These are phyloP conservation scores for Synergus japonicus DNA, from an alignment of 2,888 invertebrate genomes.

Conservation along the genomic window DNA sequence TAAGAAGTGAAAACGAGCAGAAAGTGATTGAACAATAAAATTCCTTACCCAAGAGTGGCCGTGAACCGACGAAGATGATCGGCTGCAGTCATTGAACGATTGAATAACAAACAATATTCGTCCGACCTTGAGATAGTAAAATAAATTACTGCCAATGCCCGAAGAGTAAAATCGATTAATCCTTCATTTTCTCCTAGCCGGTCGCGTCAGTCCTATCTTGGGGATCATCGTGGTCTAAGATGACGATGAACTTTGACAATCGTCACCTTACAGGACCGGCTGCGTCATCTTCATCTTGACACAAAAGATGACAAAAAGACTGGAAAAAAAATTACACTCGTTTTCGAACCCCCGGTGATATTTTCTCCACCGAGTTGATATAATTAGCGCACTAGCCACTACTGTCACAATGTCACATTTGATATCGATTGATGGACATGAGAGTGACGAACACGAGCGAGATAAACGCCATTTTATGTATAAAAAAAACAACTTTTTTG, in stretches of 20 bases:
- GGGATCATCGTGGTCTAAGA: slow-evolving; percentile 15
- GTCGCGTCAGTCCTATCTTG: slow-evolving; percentile 45
- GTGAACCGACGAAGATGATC: background rate
- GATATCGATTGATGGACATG: slow-evolving; percentile 30
- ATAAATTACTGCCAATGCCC: slow-evolving; percentile 18
- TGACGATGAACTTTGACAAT: slow-evolving; percentile 1
- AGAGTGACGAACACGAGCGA: background rate
- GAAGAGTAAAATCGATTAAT: slow-evolving; percentile 40
- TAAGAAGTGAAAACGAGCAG: background rate
- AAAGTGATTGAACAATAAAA: background rate
- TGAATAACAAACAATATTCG: slow-evolving; percentile 20
- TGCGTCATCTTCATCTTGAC: slow-evolving; percentile 22
- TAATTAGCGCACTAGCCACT: slow-evolving; percentile 26
- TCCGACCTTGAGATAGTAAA: background rate
- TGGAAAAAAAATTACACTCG: slow-evolving; percentile 21
- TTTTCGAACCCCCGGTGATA: slow-evolving; percentile 1
- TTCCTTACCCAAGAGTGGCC: background rate
- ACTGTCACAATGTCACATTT: slow-evolving; percentile 19
- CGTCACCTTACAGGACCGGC: slow-evolving; percentile 21
- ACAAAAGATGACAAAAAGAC: slow-evolving; percentile 25
- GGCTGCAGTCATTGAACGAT: slow-evolving; percentile 12
- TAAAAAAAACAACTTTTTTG: too few relatives aligned
- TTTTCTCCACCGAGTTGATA: slow-evolving; percentile 9
- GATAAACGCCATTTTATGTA: background rate
- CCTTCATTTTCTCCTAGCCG: slow-evolving; percentile 57